Evolutionary conservation across 2,113 vertebrate species (phyloP), one percentile per base, ranked within the genome.

Genomic region (Puma concolor): DNA sequence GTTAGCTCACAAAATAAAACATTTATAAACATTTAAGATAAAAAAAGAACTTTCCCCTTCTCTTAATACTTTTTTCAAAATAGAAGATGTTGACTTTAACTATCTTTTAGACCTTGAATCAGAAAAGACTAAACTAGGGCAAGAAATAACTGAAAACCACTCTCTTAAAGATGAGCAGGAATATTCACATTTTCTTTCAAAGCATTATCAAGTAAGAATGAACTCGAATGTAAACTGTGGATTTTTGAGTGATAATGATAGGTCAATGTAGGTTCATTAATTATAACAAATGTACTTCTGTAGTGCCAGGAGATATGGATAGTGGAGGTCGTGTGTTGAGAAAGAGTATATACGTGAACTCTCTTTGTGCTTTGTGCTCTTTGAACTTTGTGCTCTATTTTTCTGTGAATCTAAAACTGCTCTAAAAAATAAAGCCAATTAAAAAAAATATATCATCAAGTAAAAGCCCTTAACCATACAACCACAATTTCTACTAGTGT

Each of bases 1-100:
- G 38, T 98, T 98, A 98, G 21, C 44, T 16, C 95, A 54, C 66
- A 79, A 91, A 60, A 85, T 9, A 81, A 98, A 48, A 96, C 36
- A 97, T 5, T 54, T 7, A 19, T n/a, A 33, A 97, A 92, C 63
- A 83, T 93, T 95, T 60, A 94, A 69, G 17, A 94, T 91, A 57
- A 79, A 92, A 81, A 89, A 71, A 33, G 23, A 23, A 76, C 21
- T 38, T 81, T 54, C 66, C 44, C 21, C 66, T 64, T 64, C 12
- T 21, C n/a, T 64, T 50, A 96, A 85, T 60, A 81, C n/a, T 57
- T 91, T 91, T 69, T 69, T 93, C 48, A 82, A 97, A 91, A 36
- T 27, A 89, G 41, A 80, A 3, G 21, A 44, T 88, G 23, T 5
- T 79, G 8, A 83, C 63, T 93, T 44, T 67, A 82, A 3, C 54